These are phyloP conservation scores for Motacilla alba DNA, from an alignment of 2,113 vertebrate genomes.

Conservation along the genomic window DNA sequence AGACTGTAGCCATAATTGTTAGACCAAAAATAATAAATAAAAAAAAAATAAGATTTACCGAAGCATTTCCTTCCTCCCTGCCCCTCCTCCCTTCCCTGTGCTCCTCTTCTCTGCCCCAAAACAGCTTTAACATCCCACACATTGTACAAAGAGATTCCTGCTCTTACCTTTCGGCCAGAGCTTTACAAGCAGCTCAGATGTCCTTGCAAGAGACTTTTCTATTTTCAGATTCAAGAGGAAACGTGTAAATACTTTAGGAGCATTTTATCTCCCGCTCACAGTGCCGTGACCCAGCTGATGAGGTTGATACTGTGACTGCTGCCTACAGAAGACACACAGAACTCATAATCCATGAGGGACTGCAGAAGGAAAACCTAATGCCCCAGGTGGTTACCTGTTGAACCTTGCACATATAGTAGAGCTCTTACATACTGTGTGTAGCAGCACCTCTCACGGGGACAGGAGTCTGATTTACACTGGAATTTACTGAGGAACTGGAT, in stretches of 20 bases:
- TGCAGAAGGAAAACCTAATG: not conserved
- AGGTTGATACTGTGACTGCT: not conserved
- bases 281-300: not conserved
- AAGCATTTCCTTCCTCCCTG: not conserved
- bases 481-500: slow-evolving; percentile 75
- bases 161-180: not conserved
- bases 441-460: slow-evolving; percentile 65
- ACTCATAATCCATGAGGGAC: not conserved
- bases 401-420: not conserved
- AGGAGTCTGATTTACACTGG: slow-evolving; percentile 85
- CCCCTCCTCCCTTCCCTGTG: not conserved
- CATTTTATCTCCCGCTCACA: not conserved
- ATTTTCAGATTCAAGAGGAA: not conserved
- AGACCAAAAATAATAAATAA: slow-evolving; percentile 17
- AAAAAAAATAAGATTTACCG: not conserved
- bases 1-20: slow-evolving; percentile 24
- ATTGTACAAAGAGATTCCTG: not conserved
- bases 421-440: slow-evolving; percentile 31
- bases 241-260: not conserved
- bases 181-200: not conserved
- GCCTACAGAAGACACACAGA: not conserved
- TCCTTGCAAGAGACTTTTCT: slow-evolving; percentile 30
- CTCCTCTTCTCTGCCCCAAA: not conserved
- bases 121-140: slow-evolving; percentile 2
- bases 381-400: not conserved